Evolutionary conservation across 1,140 invertebrate genomes (phyloP), one percentile per base, ranked within the genome.

Genomic region (Laupala kohalensis): DNA sequence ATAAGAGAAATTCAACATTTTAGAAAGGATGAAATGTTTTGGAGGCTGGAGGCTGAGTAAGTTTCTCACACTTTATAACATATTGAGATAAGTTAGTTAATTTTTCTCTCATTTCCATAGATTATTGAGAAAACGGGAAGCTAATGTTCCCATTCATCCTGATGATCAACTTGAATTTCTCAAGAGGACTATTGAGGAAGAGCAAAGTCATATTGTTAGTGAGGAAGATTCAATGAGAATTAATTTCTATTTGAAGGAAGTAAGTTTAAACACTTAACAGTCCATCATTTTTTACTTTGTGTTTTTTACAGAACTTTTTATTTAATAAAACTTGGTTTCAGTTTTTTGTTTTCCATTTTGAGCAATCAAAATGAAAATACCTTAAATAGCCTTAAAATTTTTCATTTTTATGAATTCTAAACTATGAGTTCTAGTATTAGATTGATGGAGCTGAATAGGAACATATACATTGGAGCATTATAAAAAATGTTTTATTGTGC

Each of bases 61-160:
- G 26, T 24, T n/a, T 29, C 25, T 15, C 27, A 4, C n/a, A 3
- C 27, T 69, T n/a, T 24, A 30, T 25, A 28, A 23, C 19, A 29
- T 27, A 23, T 19, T 3, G n/a, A 2, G 6, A 12, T 4, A 13
- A 2, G 37, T 1, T 19, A 25, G 2, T n/a, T 64, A 12, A n/a
- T 53, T n/a, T 63, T 24, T 25, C 15, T 53, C 3, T 53, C 5
- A 1, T 19, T 23, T 25, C 71, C 71, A 67, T 71, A 83, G 81
- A 25, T 77, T 76, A 70, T 78, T 83, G 70, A 76, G 77, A 6
- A 79, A 79, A 71, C 74, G 83, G 72, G 76, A 83, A 72, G 84
- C 83, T 0, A 69, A 80, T 25, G 76, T 81, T 63, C 84, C 85
- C 0, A 77, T 84, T 15, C 78, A 84, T 73, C 84, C 83, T 0